Conservation (phyloP, 1,140 invertebrate species). For the Brachionus koreanus region DNA sequence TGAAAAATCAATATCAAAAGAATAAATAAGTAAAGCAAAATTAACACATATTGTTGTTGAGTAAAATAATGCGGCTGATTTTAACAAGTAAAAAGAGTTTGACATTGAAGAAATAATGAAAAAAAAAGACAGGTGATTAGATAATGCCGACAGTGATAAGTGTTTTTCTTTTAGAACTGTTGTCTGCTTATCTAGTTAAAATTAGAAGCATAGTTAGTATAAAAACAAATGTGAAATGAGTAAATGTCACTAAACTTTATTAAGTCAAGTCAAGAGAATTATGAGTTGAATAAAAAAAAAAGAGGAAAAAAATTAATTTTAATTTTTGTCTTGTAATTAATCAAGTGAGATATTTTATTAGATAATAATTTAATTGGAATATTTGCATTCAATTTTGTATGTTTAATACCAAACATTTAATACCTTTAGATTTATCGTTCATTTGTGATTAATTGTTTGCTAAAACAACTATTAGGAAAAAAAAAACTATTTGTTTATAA, state of each 20-base stretch:
- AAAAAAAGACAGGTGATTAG: neutral
- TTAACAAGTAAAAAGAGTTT: no score
- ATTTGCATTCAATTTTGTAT: neutral
- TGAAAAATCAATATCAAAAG: no score
- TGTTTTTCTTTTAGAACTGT: no score
- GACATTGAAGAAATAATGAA: neutral
- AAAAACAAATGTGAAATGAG: neutral
- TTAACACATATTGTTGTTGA: neutral
- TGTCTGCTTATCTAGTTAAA: neutral
- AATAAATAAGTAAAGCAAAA: no score
- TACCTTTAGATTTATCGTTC: neutral
- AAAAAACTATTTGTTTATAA: neutral
- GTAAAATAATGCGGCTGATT: no score
- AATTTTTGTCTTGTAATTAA: neutral
- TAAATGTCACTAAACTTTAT: no score
- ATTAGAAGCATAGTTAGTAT: neutral
- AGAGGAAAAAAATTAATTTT: neutral
- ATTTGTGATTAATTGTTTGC: neutral
- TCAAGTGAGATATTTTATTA: neutral
- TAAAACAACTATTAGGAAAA: neutral
- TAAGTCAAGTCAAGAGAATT: no score
- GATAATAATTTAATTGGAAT: neutral
- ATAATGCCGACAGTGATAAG: no score
- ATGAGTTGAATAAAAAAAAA: neutral
- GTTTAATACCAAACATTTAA: conserved; percentile 12